Evolutionary conservation across 2,113 vertebrate species (phyloP), one percentile per base, ranked within the genome.

Genomic region (Dromas ardeola): DNA sequence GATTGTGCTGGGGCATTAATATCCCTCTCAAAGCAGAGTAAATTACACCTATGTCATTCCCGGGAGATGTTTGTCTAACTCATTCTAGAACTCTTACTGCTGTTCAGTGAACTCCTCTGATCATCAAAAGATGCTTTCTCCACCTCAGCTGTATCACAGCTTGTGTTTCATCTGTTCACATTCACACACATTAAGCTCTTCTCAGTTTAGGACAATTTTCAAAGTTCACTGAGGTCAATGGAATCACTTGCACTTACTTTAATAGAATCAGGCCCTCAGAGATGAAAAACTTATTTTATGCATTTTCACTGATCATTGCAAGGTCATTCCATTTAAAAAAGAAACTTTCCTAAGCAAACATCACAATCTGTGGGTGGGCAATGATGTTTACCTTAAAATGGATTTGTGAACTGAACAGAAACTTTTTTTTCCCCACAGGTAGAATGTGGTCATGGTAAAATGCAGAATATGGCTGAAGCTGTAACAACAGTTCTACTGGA

Each of bases 371-470:
- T 78, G 79, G 84, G 88, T 95, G 85, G 84, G 76, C 89, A 94
- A 59, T 74, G 65, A 79, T 97, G 84, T 98, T 98, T 97, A 96
- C 63, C 36, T 82, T 90, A 88, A 96, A 94, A 81, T 21, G 56
- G 86, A 92, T 95, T 93, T 95, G 90, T 93, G 93, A 93, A 89
- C 42, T 65, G n/a, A 92, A 85, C 81, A 65, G 93, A 97, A 92
- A 38, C 29, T 71, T 92, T 93, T 93, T 77, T 93, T 94, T 67
- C 38, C 63, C 4, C 14, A 80, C 65, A 93, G 87, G 94, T 97
- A 81, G 71, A 90, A 76, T 78, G 73, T 85, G 18, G 13, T 36
- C 71, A 79, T 27, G 4, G 43, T 53, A 94, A 96, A 98, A 97
- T 76, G 87, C 72, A 97, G 90, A 92, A 92, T 82, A 70, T 40